Evolutionary conservation across 1,140 invertebrate genomes (phyloP).

Genomic region (Bombus huntii): DNA sequence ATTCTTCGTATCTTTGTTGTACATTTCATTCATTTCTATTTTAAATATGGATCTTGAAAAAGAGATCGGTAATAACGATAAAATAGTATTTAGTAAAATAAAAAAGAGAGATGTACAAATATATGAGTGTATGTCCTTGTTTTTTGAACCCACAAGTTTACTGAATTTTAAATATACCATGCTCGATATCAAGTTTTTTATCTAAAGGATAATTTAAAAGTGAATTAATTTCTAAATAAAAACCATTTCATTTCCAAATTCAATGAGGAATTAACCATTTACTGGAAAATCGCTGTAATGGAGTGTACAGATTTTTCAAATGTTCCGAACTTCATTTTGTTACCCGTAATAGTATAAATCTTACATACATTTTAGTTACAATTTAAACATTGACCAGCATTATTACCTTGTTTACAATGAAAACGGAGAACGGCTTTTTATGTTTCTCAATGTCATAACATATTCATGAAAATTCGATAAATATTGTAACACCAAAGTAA

Average conservation of each 20-base stretch:
- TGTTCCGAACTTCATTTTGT: neutral
- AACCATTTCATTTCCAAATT: neutral
- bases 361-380: neutral
- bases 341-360: neutral
- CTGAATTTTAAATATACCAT: neutral
- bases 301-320: neutral
- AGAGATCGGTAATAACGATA: neutral
- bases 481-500: neutral
- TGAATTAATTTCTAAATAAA: neutral
- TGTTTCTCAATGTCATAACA: neutral
- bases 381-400: neutral
- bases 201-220: neutral
- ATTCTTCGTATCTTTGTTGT: neutral
- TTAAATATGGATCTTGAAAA: neutral
- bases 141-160: neutral
- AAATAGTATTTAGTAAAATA: too few relatives aligned
- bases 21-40: neutral
- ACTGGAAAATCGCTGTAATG: neutral
- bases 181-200: neutral
- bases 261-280: neutral
- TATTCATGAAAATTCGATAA: too few relatives aligned
- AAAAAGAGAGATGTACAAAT: neutral
- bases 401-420: too few relatives aligned
- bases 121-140: neutral
- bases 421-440: neutral